Evolutionary conservation across 1,140 invertebrate genomes (phyloP).

Genomic region (Drosophila nigrodunni): DNA sequence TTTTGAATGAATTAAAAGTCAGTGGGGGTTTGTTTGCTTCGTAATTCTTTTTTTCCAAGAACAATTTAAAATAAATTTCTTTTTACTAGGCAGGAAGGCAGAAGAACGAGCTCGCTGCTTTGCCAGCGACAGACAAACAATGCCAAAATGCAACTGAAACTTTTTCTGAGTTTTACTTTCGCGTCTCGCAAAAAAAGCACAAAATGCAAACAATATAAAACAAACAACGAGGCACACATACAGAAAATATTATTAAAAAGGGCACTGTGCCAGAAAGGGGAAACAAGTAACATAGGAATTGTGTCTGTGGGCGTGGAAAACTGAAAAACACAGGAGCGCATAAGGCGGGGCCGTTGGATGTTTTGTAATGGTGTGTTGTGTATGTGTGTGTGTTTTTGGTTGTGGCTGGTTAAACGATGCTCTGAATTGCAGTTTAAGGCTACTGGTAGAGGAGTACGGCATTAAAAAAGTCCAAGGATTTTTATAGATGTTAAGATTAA

Average conservation of each 20-base stretch:
- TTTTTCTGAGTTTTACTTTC: constrained; percentile 38
- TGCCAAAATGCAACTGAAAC: constrained; percentile 48
- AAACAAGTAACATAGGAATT: constrained; percentile 39
- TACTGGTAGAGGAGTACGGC: constrained; percentile 13
- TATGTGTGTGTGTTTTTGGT: constrained; percentile 1
- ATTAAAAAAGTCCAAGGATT: constrained; percentile 9
- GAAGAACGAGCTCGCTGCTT: neutral
- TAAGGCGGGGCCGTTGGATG: neutral
- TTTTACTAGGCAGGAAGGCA: constrained; percentile 26
- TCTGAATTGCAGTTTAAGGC: constrained; percentile 21
- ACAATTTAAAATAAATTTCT: constrained; percentile 69
- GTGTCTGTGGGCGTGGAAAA: constrained; percentile 28
- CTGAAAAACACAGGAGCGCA: constrained; percentile 20
- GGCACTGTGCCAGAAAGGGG: constrained; percentile 10
- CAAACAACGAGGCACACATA: constrained; percentile 39
- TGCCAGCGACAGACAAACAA: constrained; percentile 56
- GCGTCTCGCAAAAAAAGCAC: constrained; percentile 34
- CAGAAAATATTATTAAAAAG: constrained; percentile 54
- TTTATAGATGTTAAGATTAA: neutral
- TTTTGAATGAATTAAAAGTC: constrained; percentile 63
- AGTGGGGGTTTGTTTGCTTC: constrained; percentile 15
- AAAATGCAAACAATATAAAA: constrained; percentile 68
- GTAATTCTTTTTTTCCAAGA: constrained; percentile 21
- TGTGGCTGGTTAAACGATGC: constrained; percentile 37
- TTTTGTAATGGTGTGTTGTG: neutral